phyloP scores from a whole-genome alignment of 2,888 invertebrate genomes.

The Zygogramma bicolorata region DNA sequence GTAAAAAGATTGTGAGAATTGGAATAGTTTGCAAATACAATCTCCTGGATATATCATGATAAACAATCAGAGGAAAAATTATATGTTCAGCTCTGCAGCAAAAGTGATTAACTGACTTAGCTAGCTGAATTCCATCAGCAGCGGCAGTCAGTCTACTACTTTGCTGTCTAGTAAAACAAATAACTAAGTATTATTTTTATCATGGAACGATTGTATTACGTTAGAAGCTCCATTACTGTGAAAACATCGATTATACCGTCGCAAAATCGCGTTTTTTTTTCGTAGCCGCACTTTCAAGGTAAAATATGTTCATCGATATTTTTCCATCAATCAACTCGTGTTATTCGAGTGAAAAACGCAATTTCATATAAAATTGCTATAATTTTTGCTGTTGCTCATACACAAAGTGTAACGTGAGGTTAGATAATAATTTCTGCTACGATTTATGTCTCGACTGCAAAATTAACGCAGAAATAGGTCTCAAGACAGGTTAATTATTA shows the following conservation, averaged over 20 bases:
- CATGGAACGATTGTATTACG: too few relatives aligned
- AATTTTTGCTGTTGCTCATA: conserved; percentile 1
- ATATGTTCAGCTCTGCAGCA: too few relatives aligned
- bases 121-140: too few relatives aligned
- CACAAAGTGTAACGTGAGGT: conserved; percentile 1
- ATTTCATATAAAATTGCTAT: conserved; percentile 3
- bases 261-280: not conserved
- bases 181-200: not conserved
- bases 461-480: conserved; percentile 12
- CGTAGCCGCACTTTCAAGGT: not conserved
- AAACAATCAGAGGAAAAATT: too few relatives aligned
- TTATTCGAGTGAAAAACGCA: conserved; percentile 9
- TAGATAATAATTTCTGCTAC: conserved; percentile 9
- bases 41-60: too few relatives aligned
- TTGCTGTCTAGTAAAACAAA: too few relatives aligned
- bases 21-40: too few relatives aligned
- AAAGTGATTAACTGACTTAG: too few relatives aligned
- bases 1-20: too few relatives aligned
- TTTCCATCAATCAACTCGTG: conserved; percentile 9
- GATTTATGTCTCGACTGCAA: conserved; percentile 2
- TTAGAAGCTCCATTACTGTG: not conserved
- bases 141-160: too few relatives aligned
- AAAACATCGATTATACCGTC: not conserved
- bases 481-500: conserved; percentile 20
- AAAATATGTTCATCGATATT: not conserved